These are phyloP conservation scores for Furcula furcula DNA, from an alignment of 2,888 invertebrate species.

Conservation along the genomic window DNA sequence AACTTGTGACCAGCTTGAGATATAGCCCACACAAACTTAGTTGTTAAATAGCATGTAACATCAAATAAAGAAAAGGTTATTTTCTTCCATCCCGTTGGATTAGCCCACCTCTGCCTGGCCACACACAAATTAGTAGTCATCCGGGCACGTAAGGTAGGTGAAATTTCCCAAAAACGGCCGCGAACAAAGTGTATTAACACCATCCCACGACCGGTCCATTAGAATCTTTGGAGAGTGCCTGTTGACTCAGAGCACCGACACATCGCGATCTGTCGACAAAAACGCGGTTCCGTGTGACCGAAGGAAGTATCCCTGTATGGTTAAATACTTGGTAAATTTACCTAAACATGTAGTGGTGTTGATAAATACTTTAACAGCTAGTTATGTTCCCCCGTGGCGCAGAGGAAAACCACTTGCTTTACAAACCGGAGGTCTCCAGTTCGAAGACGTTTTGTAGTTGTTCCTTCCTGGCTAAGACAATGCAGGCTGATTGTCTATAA, in stretches of 20 bases:
- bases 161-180: constrained; percentile 26
- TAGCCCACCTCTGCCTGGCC: constrained; percentile 2
- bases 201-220: constrained; percentile 13
- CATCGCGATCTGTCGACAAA: constrained; percentile 7
- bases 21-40: not conserved
- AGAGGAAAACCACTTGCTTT: too few relatives aligned
- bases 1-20: too few relatives aligned
- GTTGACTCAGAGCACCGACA: constrained; percentile 1
- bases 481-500: too few relatives aligned
- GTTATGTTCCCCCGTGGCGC: too few relatives aligned
- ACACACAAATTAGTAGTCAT: constrained; percentile 7
- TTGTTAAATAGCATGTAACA: not conserved
- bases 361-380: too few relatives aligned
- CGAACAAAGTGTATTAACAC: constrained; percentile 17
- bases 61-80: not conserved
- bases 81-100: not conserved
- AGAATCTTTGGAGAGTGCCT: not conserved
- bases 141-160: constrained; percentile 2
- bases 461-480: too few relatives aligned
- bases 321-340: not conserved
- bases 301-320: not conserved
- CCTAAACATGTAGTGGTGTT: too few relatives aligned
- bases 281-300: not conserved
- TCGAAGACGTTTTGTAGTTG: too few relatives aligned
- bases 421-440: too few relatives aligned